Evolutionary conservation across 2,113 vertebrate genomes (phyloP).

Genomic region (Strix uralensis): DNA sequence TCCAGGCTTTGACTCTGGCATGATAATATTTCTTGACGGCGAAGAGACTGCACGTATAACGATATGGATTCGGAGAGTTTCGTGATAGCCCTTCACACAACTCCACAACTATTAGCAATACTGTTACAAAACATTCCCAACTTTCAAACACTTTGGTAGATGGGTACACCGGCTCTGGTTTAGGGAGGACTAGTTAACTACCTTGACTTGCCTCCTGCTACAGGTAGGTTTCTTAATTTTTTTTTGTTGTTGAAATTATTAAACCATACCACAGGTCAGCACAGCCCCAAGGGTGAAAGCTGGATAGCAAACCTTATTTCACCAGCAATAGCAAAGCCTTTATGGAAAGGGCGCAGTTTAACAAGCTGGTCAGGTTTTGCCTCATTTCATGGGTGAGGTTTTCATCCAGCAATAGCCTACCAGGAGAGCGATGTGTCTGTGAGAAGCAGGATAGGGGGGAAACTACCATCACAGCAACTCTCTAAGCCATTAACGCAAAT

Average conservation of each 20-base stretch:
- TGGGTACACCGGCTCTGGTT: neutral
- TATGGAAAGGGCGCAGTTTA: neutral
- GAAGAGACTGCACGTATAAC: rapidly evolving
- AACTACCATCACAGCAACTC: neutral
- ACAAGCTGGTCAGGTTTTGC: conserved; percentile 43
- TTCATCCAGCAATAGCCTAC: neutral
- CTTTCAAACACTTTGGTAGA: neutral
- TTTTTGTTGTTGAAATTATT: neutral
- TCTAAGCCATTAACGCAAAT: neutral
- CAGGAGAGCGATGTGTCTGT: neutral
- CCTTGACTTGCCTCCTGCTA: neutral
- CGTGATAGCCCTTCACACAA: neutral
- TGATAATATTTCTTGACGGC: neutral
- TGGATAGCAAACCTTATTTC: neutral
- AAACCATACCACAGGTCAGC: neutral
- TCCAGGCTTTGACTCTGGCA: neutral
- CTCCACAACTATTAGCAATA: neutral
- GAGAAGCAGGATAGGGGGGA: neutral
- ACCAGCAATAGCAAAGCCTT: neutral
- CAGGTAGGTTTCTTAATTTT: neutral
- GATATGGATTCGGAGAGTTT: rapidly evolving
- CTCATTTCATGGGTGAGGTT: neutral
- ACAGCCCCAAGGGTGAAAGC: neutral
- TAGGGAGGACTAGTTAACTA: neutral
- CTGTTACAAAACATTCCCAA: neutral